Evolutionary conservation across 2,888 invertebrate genomes (phyloP).

Genomic region (Digitonthophagus gazella): DNA sequence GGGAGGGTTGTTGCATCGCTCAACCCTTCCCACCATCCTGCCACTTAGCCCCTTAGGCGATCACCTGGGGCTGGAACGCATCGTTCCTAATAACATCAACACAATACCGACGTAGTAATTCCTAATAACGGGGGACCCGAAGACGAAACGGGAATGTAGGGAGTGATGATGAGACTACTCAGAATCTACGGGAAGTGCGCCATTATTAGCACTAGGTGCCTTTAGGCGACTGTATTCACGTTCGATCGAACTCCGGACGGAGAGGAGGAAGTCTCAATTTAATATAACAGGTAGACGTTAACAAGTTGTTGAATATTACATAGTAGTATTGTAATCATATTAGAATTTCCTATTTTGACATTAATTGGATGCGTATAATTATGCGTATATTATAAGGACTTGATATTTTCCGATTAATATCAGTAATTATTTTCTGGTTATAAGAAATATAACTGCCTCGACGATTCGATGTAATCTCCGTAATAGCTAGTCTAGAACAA

Average conservation of each 20-base stretch:
- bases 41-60: slow-evolving; percentile 1
- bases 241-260: not conserved
- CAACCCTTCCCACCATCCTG: not conserved
- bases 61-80: slow-evolving; percentile 14
- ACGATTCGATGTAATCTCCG: not conserved
- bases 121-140: not conserved
- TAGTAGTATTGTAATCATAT: not conserved
- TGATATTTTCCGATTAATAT: no score
- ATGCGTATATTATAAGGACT: no score
- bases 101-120: slow-evolving; percentile 11
- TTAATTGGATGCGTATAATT: no score
- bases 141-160: not conserved
- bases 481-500: not conserved
- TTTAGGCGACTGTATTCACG: not conserved
- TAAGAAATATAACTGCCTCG: not conserved
- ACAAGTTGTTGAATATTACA: not conserved
- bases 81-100: slow-evolving; percentile 14
- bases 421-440: no score
- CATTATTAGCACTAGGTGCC: not conserved
- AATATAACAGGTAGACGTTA: not conserved
- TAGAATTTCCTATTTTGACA: not conserved
- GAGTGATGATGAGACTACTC: not conserved
- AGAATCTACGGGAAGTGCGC: not conserved
- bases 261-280: not conserved
- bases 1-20: not conserved